phyloP scores from a whole-genome alignment of 1,140 invertebrate genomes.

The Lepidostoma basale region DNA sequence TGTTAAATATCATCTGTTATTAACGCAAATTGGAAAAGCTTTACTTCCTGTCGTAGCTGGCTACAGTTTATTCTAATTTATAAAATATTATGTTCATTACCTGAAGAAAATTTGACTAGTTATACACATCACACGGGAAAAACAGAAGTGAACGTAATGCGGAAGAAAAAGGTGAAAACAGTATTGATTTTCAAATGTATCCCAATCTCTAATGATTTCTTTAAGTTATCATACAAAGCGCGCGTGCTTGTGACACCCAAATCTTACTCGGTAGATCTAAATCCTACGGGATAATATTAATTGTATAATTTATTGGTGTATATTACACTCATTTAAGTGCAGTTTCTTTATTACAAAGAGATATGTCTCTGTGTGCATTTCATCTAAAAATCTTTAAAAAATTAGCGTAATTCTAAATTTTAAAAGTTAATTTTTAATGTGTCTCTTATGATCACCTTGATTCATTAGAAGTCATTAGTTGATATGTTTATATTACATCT shows the following conservation, averaged over 20 bases:
- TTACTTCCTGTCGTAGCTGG: too few relatives aligned
- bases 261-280: not conserved
- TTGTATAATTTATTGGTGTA: conserved; percentile 17
- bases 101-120: too few relatives aligned
- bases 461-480: conserved; percentile 24
- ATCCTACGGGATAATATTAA: conserved; percentile 1
- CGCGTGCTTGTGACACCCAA: not conserved
- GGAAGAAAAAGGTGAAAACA: too few relatives aligned
- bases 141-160: too few relatives aligned
- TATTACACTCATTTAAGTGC: conserved; percentile 10
- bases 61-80: too few relatives aligned
- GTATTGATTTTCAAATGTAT: too few relatives aligned
- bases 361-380: conserved; percentile 17
- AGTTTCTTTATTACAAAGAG: conserved; percentile 21
- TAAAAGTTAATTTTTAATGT: not conserved
- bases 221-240: not conserved
- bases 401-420: conserved; percentile 18
- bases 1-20: too few relatives aligned
- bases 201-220: too few relatives aligned
- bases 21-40: too few relatives aligned
- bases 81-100: too few relatives aligned
- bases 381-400: conserved; percentile 28
- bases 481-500: conserved; percentile 37
- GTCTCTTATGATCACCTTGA: not conserved
- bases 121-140: too few relatives aligned